phyloP scores from a whole-genome alignment of 2,888 invertebrate genomes.

The Muschampia staudingeri region DNA sequence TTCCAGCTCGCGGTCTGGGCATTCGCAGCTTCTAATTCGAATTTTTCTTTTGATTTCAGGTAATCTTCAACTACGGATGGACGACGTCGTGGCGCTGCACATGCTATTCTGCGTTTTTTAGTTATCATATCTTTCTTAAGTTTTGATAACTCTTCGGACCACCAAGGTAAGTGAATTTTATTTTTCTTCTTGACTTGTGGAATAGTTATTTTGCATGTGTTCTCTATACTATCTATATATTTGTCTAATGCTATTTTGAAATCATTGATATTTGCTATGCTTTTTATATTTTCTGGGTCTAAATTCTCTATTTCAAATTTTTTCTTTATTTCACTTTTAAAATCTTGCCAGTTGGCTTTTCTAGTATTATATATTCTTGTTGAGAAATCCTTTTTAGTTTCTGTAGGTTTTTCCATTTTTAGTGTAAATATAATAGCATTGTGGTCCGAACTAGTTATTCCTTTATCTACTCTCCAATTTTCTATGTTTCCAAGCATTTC shows the following conservation, averaged over 20 bases:
- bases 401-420: not conserved
- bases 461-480: slow-evolving; percentile 2
- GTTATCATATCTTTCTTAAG: not conserved
- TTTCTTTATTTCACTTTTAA: not conserved
- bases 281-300: not conserved
- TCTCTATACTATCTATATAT: not conserved
- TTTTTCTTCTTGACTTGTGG: not conserved
- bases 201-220: not conserved
- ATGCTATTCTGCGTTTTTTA: slow-evolving; percentile 6
- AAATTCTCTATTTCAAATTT: not conserved
- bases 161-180: slow-evolving; percentile 1
- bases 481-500: not conserved
- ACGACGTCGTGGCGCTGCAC: slow-evolving; percentile 1
- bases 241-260: not conserved
- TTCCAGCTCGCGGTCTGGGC: slow-evolving; percentile 41
- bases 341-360: not conserved
- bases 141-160: not conserved
- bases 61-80: not conserved
- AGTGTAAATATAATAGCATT: not conserved
- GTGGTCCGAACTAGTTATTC: not conserved
- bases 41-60: not conserved
- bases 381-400: not conserved
- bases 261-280: not conserved
- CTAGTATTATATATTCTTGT: not conserved
- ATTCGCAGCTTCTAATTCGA: not conserved